Conservation (phyloP, 2,113 vertebrate genomes). For the Erythrocebus patas region DNA sequence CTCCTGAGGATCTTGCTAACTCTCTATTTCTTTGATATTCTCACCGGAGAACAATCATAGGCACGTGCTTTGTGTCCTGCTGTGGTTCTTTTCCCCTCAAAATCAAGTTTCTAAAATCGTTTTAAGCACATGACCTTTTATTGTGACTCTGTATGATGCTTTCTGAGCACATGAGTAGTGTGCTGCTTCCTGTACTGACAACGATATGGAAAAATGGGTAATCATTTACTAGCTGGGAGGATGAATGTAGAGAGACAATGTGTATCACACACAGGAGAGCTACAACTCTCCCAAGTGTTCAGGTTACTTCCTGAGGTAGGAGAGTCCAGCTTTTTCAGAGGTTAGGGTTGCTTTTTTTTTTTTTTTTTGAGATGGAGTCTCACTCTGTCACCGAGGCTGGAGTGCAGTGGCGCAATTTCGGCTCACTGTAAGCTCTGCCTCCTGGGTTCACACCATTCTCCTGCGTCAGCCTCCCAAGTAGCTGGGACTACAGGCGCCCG, state of each 20-base stretch:
- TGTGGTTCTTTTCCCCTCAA: neutral
- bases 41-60: neutral
- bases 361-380: too few relatives aligned
- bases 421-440: too few relatives aligned
- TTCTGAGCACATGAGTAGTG: neutral
- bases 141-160: neutral
- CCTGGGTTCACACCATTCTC: too few relatives aligned
- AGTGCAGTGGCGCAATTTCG: too few relatives aligned
- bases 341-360: neutral
- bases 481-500: too few relatives aligned
- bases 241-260: neutral
- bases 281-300: neutral
- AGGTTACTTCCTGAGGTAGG: neutral
- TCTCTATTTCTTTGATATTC: neutral
- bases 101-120: constrained; percentile 22
- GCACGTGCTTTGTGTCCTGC: neutral
- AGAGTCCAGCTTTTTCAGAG: neutral
- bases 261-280: neutral
- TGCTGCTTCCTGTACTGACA: neutral
- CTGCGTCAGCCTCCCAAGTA: too few relatives aligned
- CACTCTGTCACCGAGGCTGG: too few relatives aligned
- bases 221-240: neutral
- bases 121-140: neutral
- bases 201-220: neutral
- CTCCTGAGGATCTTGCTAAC: neutral